Evolutionary conservation across 2,113 vertebrate genomes (phyloP).

Genomic region (Xenus cinereus): DNA sequence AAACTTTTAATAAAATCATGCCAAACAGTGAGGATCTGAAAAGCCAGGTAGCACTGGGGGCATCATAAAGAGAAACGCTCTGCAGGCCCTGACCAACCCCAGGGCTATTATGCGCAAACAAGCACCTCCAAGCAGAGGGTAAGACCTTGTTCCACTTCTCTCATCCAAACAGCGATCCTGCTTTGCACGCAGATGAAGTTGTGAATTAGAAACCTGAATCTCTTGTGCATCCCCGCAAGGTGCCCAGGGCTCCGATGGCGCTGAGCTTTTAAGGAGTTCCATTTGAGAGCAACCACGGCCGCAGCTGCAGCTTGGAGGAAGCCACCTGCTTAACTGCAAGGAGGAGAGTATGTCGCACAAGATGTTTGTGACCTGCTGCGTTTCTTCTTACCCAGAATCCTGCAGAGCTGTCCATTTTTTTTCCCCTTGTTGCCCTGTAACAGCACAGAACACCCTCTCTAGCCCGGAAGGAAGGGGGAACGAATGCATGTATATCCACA

Average conservation of each 20-base stretch:
- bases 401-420: constrained; percentile 31
- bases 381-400: constrained; percentile 24
- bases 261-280: not conserved
- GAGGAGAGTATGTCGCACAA: not conserved
- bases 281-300: not conserved
- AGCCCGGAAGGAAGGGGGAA: constrained; percentile 40
- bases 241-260: not conserved
- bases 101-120: not conserved
- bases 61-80: constrained; percentile 23
- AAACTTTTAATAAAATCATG: constrained; percentile 41
- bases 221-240: not conserved
- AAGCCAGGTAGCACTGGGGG: constrained; percentile 37
- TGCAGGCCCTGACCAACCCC: constrained; percentile 7
- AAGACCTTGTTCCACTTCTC: not conserved
- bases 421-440: constrained; percentile 1
- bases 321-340: not conserved
- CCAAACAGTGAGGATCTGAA: not conserved
- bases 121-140: not conserved
- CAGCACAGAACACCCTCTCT: constrained; percentile 35
- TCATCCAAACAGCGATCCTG: not conserved
- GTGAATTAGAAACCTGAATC: not conserved
- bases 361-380: not conserved
- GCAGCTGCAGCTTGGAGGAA: not conserved
- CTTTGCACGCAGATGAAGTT: not conserved
- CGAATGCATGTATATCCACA: constrained; percentile 31